These are phyloP conservation scores for Argopecten irradians DNA, from an alignment of 1,140 invertebrate species.

Conservation along the genomic window DNA sequence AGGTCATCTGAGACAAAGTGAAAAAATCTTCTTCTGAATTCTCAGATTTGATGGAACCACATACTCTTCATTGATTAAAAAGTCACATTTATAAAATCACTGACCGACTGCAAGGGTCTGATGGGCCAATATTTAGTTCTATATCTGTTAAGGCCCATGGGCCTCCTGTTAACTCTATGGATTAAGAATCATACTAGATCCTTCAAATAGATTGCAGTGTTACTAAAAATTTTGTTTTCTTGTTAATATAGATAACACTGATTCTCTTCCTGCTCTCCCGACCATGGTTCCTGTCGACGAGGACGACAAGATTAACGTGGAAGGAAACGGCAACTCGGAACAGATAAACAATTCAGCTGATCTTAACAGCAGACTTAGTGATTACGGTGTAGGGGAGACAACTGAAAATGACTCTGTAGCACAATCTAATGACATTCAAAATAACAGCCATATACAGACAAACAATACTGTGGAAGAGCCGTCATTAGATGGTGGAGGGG, in stretches of 20 bases:
- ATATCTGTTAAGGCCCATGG: too few relatives aligned
- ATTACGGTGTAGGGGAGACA: not conserved
- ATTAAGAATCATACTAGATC: too few relatives aligned
- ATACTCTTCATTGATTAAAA: too few relatives aligned
- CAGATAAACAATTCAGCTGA: not conserved
- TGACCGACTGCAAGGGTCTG: too few relatives aligned
- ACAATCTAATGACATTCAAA: not conserved
- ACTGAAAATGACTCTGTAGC: not conserved
- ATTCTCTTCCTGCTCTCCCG: not conserved
- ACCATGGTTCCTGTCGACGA: not conserved
- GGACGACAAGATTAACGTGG: not conserved
- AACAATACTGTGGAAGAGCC: slow-evolving; percentile 8
- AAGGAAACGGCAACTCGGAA: not conserved
- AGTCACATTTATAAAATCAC: too few relatives aligned
- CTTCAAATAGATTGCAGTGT: too few relatives aligned
- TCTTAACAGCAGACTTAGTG: not conserved
- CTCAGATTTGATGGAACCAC: too few relatives aligned
- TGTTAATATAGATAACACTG: not conserved
- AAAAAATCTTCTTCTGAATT: too few relatives aligned
- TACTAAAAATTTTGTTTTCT: not conserved
- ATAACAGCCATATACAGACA: not conserved
- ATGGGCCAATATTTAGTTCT: too few relatives aligned
- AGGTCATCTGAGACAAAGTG: too few relatives aligned
- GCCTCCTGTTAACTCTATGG: too few relatives aligned
- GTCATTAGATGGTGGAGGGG: slow-evolving; percentile 7